Base-by-base conservation (phyloP, 2,113 vertebrate species). In the Lycaon pictus region DNA sequence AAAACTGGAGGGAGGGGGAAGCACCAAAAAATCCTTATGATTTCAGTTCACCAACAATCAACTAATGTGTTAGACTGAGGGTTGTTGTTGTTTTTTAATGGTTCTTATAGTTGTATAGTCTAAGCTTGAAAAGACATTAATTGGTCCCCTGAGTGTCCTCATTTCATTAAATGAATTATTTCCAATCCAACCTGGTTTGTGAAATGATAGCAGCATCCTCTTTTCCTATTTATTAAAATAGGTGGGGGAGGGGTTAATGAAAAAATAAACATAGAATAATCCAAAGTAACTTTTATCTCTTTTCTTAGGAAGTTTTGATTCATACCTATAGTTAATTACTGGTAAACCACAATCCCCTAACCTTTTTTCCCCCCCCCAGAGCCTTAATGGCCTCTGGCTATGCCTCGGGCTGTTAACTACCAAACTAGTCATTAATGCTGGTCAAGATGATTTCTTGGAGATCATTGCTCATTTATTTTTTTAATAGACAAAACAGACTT, bases 11-110 rank as follows among this genome's bases (percentile, higher is more conserved):
- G 95, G 56, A 20, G 76, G 55, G 97, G 97, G 97, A 67, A 63
- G 80, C 84, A 91, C 63, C 89, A 76, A 96, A 95, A 97, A 95
- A 97, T 97, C 98, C 98, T 97, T 98, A 79, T 98, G 93, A 98
- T 97, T 96, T 79, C 77, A 95, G 51, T 98, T 98, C 92, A 96
- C 72, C 95, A 84, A 96, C 98, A 97, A 71, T 97, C 95, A 98
- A 15, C 56, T 97, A 86, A 91, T 98, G 95, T 96, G 96, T 94
- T 94, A 97, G 76, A 76, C 90, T 95, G 91, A 96, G 79, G 67
- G 71, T 8, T 89, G 96, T 87, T 43, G 63, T 71, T 12, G 81
- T 96, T 85, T n/a, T 32, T 5, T 7, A 32, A 15, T 0, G 90
- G 55, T 72, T 84, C 84, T 94, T 94, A 95, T 79, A 74, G 62